phyloP scores from a whole-genome alignment of 2,888 invertebrate genomes.

The Spatulosminthurus flaviceps region DNA sequence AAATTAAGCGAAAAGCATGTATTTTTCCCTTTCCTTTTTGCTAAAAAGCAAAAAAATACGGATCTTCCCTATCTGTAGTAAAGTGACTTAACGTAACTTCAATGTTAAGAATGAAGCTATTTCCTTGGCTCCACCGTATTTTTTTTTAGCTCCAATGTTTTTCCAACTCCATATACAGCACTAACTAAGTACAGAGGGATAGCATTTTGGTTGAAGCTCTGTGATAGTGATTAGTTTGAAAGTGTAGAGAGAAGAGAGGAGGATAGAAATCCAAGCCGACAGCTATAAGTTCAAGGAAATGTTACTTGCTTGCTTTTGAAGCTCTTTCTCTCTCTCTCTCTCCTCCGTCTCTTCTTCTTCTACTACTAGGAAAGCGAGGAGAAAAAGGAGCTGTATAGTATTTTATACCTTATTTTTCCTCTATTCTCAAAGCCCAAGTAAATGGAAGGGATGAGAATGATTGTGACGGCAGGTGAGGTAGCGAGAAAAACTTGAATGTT shows the following conservation, averaged over 20 bases:
- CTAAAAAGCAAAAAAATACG: too few species aligned
- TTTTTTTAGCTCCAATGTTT: not conserved
- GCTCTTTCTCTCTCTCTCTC: slow-evolving; percentile 18
- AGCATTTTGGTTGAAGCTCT: too few species aligned
- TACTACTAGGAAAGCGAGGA: too few species aligned
- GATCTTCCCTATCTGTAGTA: too few species aligned
- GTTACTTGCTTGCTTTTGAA: not conserved
- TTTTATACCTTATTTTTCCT: not conserved
- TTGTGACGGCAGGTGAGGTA: slow-evolving; percentile 20
- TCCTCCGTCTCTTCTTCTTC: not conserved
- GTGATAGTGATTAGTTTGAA: too few species aligned
- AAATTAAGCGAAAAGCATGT: not conserved
- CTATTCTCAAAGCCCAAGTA: too few species aligned
- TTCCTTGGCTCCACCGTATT: not conserved
- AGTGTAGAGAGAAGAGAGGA: not conserved
- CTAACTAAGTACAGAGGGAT: too few species aligned
- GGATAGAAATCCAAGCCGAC: not conserved
- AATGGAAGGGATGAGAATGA: not conserved
- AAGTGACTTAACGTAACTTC: not conserved
- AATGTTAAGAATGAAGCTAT: not conserved
- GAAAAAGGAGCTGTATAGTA: too few species aligned
- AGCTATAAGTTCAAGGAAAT: slow-evolving; percentile 10
- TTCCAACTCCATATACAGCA: too few species aligned
- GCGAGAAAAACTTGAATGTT: not conserved
- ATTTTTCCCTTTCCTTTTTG: not conserved